Percentiles rank a stretch among this genome's conserved stretches.
These are phyloP conservation scores for Halcyon badia DNA, from an alignment of 2,797 vertebrate species.

Conservation along the genomic window DNA sequence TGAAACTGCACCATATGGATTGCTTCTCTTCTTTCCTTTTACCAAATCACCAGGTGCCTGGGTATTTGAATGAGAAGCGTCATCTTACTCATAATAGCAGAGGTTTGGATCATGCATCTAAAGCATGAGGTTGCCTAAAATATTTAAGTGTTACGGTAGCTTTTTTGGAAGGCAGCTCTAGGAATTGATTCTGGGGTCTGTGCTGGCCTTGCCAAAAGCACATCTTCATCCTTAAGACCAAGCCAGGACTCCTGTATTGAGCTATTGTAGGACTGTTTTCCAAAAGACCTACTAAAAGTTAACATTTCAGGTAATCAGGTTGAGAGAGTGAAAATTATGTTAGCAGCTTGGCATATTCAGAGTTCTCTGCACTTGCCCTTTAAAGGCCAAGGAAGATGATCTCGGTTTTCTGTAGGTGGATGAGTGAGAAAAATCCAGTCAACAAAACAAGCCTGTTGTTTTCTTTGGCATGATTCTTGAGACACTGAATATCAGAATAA, in stretches of 20 bases:
- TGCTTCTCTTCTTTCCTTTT: background rate
- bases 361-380: background rate
- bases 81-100: background rate
- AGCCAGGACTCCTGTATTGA: background rate
- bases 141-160: fast-evolving
- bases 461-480: background rate
- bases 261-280: background rate
- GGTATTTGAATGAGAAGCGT: background rate
- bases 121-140: background rate
- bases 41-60: background rate
- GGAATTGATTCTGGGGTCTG: background rate
- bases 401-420: background rate
- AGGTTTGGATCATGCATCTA: background rate
- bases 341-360: background rate
- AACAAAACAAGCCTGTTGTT: background rate
- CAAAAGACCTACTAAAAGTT: background rate
- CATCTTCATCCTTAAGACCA: background rate
- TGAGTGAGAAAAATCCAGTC: background rate
- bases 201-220: background rate
- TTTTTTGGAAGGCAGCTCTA: background rate
- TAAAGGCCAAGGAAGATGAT: background rate
- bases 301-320: too few species aligned
- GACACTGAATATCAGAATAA: background rate
- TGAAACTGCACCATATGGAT: background rate
- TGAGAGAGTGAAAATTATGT: too few species aligned